phyloP scores from a whole-genome alignment of 2,797 vertebrate species.

The Odontamblyopus rebecca region DNA sequence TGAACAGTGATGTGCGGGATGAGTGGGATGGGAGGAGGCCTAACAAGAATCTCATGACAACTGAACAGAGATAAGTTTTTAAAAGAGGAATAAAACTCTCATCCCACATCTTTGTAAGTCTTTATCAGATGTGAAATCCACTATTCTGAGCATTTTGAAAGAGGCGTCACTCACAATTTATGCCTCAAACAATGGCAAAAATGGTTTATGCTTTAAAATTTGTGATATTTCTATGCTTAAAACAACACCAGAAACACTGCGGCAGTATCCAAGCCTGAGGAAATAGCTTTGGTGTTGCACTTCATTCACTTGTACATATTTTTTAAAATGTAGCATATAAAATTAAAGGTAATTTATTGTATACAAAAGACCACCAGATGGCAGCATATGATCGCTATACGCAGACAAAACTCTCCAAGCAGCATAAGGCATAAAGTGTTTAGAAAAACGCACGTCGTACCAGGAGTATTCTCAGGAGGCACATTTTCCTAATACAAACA shows the following conservation, averaged over 20 bases:
- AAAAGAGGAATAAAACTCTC: conserved; percentile 43
- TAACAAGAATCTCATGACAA: conserved; percentile 64
- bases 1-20: conserved; percentile 53
- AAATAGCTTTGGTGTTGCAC: conserved; percentile 30
- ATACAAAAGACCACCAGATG: conserved; percentile 55
- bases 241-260: conserved; percentile 53
- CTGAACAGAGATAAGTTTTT: conserved; percentile 59
- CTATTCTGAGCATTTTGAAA: conserved; percentile 32
- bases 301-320: neutral
- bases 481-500: neutral
- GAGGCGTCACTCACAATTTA: conserved; percentile 28
- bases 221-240: neutral
- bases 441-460: conserved; percentile 27
- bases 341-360: neutral
- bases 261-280: conserved; percentile 64
- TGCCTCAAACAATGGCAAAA: conserved; percentile 31
- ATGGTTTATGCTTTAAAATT: conserved; percentile 23
- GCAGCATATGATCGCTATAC: conserved; percentile 42
- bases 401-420: conserved; percentile 37
- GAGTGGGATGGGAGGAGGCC: conserved; percentile 48
- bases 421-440: conserved; percentile 8
- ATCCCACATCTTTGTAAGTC: conserved; percentile 42
- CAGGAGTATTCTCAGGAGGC: conserved; percentile 15
- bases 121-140: conserved; percentile 61
- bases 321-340: neutral